Evolutionary conservation across 1,140 invertebrate genomes (phyloP), one percentile per base, ranked within the genome.

Genomic region (Samia ricini): DNA sequence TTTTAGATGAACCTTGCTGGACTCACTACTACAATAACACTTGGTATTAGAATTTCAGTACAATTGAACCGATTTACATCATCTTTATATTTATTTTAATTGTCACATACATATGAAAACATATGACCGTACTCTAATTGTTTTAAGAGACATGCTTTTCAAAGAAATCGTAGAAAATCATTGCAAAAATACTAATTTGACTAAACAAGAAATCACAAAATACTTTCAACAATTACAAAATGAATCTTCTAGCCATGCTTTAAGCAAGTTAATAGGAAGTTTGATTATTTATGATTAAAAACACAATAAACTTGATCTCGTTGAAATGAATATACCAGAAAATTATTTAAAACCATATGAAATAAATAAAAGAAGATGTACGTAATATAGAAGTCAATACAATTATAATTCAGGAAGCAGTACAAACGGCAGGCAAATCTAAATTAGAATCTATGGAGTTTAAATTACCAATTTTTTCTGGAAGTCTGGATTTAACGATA

Each of bases 401-500:
- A 22, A 19, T 56, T 6, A 60, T 61, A 12, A 18, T 64, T 26
- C 51, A 56, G 8, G 57, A 69, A 19, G 63, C 63, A 48, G 42
- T 60, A 0, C 20, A 60, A 21, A 49, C 56, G 56, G 33, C 48
- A 33, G 63, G 49, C 19, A 36, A 60, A 56, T 20, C 42, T 4
- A 63, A 66, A 21, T n/a, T 69, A 19, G 12, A 26, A 18, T 19
- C 6, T 12, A 48, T 60, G 23, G 26, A n/a, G n/a, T 69, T 66
- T 23, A 26, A 60, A 52, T 20, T 69, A 49, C 68, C 68, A 5
- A 20, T 24, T 22, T 60, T 24, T 5, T 69, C 66, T 61, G 68
- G 68, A 4, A 69, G 63, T 18, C 15, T 36, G n/a, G 68, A 69
- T 20, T 57, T 69, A 48, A 36, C 60, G 22, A 33, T 49, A 58